Conservation (phyloP, 2,888 invertebrate genomes). For the Cheiracanthium punctorium region DNA sequence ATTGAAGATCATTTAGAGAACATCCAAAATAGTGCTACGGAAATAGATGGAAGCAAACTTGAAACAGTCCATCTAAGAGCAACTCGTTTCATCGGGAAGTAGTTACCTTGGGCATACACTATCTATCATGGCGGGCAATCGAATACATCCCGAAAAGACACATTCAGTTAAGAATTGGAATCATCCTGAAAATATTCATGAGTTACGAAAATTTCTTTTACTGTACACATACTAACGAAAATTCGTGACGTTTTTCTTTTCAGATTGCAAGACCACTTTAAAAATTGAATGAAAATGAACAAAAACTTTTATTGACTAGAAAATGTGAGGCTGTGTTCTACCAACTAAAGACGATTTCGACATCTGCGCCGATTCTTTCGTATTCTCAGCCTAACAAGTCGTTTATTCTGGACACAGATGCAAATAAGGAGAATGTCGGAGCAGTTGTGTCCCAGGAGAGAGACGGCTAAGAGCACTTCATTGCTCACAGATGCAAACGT, state of each 20-base stretch:
- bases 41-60: not conserved
- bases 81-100: not conserved
- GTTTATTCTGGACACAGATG: slow-evolving; percentile 14
- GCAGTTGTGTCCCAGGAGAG: slow-evolving; percentile 14
- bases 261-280: slow-evolving; percentile 13
- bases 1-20: not conserved
- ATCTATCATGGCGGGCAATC: not conserved
- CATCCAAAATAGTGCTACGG: not conserved
- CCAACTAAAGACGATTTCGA: not conserved
- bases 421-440: not conserved
- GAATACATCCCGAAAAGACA: not conserved
- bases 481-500: slow-evolving; percentile 7
- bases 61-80: not conserved
- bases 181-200: not conserved
- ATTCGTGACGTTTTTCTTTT: not conserved
- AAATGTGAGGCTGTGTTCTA: not conserved
- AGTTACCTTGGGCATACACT: not conserved
- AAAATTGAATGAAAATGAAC: slow-evolving; percentile 5
- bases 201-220: not conserved
- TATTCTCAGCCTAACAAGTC: slow-evolving; percentile 15
- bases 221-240: not conserved
- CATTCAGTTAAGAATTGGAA: not conserved
- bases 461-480: not conserved
- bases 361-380: not conserved
- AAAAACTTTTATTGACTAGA: not conserved